Base-by-base conservation (phyloP, 1,140 invertebrate genomes). In the Drosophila pseudoobscura region DNA sequence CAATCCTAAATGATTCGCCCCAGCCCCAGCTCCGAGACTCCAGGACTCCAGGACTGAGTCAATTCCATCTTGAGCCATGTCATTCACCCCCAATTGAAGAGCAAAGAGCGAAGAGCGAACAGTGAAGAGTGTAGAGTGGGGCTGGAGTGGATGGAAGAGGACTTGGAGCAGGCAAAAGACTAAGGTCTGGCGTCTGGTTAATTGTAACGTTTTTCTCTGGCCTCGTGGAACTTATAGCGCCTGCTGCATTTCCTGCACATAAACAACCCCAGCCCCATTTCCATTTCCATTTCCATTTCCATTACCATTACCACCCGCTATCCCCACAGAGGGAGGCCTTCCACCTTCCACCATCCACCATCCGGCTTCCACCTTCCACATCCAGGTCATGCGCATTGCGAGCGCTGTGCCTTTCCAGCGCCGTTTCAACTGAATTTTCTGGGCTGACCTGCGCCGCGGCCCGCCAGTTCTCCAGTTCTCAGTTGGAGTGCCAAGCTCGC, bases 231-330 rank as follows among this genome's bases (percentile, higher is more conserved):
- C 77, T 84, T 87, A 69, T 65, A 55, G 53, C 47, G 49, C 51
- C 71, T 75, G 70, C 64, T 87, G 82, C 80, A 87, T 75, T 87
- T 85, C 78, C 80, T 85, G 80, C 82, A 82, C 78, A 87, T 87
- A 87, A 85, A 87, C 82, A 85, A 77, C 73, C 61, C 41, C 70
- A 9, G 3, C 3, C 31, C 31, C 31, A 7, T 41, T 4, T 4
- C 11, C 11, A 22, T 20, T 20, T 20, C 20, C 20, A 20, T 20
- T 20, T 20, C 20, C 20, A 20, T 20, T 20, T 1, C 20, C 20
- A n/a, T 41, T 20, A 15, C 52, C 52, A 43, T 17, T 22, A 7
- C 24, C 24, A 26, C 7, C 29, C 29, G 29, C 29, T 8, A 31
- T 31, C 29, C 29, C 29, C 29, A 35, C 9, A 3, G 31, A 9